These are phyloP conservation scores for Pachypanchax playfairii DNA, from an alignment of 2,113 vertebrate genomes.

Conservation along the genomic window DNA sequence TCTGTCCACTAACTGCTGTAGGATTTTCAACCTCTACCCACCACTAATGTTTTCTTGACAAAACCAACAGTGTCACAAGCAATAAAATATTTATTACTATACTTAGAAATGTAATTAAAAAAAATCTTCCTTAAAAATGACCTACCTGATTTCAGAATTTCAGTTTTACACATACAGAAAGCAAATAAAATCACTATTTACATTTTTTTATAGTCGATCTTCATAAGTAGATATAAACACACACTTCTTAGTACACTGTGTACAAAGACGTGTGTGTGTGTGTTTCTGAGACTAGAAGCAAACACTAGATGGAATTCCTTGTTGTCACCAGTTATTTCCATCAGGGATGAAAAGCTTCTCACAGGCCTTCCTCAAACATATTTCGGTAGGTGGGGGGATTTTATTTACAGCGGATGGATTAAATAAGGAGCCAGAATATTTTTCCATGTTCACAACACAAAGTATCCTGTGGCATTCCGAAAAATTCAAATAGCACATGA, in stretches of 20 bases:
- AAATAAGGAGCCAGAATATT: constrained; percentile 7
- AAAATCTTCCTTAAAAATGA: constrained; percentile 20
- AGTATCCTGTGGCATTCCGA: constrained; percentile 18
- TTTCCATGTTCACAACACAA: constrained; percentile 19
- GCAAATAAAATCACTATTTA: no score
- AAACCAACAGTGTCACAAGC: no score
- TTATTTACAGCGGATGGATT: constrained; percentile 12
- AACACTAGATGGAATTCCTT: constrained; percentile 53
- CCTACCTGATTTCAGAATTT: no score
- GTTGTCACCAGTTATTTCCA: constrained; percentile 48
- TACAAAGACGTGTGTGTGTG: constrained; percentile 7
- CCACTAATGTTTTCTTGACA: no score
- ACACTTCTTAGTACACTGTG: no score
- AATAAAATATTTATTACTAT: no score
- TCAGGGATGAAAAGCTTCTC: constrained; percentile 37
- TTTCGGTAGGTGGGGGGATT: constrained; percentile 39
- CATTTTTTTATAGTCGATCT: no score
- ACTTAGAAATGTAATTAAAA: no score
- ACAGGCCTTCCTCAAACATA: constrained; percentile 29
- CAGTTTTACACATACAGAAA: no score
- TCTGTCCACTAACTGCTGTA: no score
- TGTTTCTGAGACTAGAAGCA: constrained; percentile 20
- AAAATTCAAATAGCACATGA: constrained; percentile 45
- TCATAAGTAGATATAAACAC: no score
- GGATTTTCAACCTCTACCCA: no score